These are phyloP conservation scores for Colletes latitarsis DNA, from an alignment of 1,140 invertebrate species.

Conservation along the genomic window DNA sequence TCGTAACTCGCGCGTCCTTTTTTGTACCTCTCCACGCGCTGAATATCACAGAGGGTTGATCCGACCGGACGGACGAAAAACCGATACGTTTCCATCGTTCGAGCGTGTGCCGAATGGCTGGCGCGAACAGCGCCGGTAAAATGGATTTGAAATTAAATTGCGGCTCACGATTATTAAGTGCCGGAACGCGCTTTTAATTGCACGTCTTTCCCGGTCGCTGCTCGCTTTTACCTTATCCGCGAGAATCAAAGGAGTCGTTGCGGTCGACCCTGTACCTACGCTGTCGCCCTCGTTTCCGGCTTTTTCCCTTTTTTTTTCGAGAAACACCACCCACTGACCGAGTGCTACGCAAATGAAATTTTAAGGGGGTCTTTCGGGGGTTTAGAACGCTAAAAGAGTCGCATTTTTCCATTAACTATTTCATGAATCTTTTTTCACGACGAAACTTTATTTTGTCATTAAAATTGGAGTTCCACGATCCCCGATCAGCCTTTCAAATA, in stretches of 20 bases:
- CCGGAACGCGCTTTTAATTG: constrained; percentile 57
- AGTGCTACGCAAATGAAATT: not conserved
- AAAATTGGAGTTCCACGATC: too few species aligned
- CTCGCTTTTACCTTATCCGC: constrained; percentile 14
- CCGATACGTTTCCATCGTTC: constrained; percentile 17
- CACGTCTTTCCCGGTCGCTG: constrained; percentile 25
- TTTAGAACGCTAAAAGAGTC: too few species aligned
- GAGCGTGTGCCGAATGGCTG: not conserved
- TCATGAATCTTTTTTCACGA: too few species aligned
- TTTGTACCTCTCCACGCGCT: too few species aligned
- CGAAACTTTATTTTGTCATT: too few species aligned
- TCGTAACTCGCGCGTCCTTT: not conserved
- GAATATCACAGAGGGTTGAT: constrained; percentile 6
- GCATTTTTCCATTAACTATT: too few species aligned
- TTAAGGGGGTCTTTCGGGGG: too few species aligned
- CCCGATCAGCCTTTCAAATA: too few species aligned
- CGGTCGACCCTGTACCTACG: not conserved
- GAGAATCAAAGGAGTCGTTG: constrained; percentile 11
- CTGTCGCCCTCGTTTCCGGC: not conserved
- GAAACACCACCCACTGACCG: constrained; percentile 8
- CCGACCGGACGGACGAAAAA: constrained; percentile 10
- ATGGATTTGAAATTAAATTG: constrained; percentile 57
- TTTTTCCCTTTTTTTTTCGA: not conserved
- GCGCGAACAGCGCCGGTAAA: constrained; percentile 18
- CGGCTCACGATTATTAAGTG: constrained; percentile 52